Percentiles rank a stretch among this genome's conserved stretches.
These are phyloP conservation scores for Apantesis nais DNA, from an alignment of 2,888 invertebrate species.

Conservation along the genomic window DNA sequence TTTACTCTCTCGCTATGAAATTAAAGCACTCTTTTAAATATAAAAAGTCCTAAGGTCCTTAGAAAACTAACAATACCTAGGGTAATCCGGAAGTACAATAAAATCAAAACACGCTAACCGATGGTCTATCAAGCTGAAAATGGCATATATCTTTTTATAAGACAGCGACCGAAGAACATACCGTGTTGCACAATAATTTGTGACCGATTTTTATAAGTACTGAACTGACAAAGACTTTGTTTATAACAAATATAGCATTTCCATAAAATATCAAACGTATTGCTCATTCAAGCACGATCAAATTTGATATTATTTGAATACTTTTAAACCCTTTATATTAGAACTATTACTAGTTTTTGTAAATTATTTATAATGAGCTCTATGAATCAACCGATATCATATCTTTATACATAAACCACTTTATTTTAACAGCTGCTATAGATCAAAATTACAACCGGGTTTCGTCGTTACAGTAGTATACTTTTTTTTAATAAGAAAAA, in stretches of 20 bases:
- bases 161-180: background rate
- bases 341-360: background rate
- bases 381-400: background rate
- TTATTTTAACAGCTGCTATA: background rate
- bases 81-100: background rate
- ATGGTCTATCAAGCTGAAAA: background rate
- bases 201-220: background rate
- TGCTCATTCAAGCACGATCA: too few relatives aligned
- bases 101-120: background rate
- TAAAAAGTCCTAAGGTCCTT: too few relatives aligned
- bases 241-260: background rate
- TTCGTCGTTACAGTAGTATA: background rate
- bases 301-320: too few relatives aligned
- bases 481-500: background rate
- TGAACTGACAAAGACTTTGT: background rate
- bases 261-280: background rate
- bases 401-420: background rate
- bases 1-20: too few relatives aligned
- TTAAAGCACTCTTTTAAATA: too few relatives aligned
- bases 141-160: too few relatives aligned
- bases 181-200: slow-evolving; percentile 3
- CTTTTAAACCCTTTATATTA: too few relatives aligned
- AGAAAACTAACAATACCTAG: background rate
- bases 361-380: background rate
- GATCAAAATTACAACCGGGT: background rate